Conservation (phyloP, 2,113 vertebrate genomes). For the Triplophysa siluroides region DNA sequence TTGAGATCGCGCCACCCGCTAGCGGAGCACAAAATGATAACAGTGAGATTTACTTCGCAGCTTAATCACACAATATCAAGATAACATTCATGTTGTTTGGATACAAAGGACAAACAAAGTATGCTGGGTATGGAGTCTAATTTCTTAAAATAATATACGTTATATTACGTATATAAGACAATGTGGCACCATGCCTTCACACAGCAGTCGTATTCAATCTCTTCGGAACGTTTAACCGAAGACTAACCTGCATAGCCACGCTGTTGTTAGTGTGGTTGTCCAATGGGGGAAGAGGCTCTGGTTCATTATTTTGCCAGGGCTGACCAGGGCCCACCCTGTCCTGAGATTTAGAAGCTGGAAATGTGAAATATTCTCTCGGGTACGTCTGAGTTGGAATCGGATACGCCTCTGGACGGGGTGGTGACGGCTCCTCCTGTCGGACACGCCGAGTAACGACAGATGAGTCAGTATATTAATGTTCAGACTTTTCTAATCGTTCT, state of each 20-base stretch:
- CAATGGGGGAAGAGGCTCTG: slow-evolving; percentile 78
- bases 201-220: not conserved
- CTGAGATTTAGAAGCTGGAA: slow-evolving; percentile 91
- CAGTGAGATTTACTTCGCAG: not conserved
- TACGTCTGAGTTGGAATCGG: slow-evolving; percentile 98
- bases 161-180: no score
- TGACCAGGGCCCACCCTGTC: slow-evolving; percentile 84
- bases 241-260: slow-evolving; percentile 81
- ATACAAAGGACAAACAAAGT: no score
- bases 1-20: slow-evolving; percentile 87
- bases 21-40: slow-evolving; percentile 45
- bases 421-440: slow-evolving; percentile 83
- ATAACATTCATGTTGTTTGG: no score
- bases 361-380: slow-evolving; percentile 95
- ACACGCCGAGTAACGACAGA: slow-evolving; percentile 27
- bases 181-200: not conserved
- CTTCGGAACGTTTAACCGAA: not conserved
- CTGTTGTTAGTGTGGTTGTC: slow-evolving; percentile 80
- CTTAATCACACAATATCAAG: no score
- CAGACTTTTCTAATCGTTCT: not conserved
- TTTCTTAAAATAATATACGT: no score
- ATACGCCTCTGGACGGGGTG: slow-evolving; percentile 89
- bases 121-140: no score
- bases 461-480: not conserved
- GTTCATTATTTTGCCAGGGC: slow-evolving; percentile 88